Evolutionary conservation across 2,113 vertebrate species (phyloP).

Genomic region (Melanotaenia duboulayi): DNA sequence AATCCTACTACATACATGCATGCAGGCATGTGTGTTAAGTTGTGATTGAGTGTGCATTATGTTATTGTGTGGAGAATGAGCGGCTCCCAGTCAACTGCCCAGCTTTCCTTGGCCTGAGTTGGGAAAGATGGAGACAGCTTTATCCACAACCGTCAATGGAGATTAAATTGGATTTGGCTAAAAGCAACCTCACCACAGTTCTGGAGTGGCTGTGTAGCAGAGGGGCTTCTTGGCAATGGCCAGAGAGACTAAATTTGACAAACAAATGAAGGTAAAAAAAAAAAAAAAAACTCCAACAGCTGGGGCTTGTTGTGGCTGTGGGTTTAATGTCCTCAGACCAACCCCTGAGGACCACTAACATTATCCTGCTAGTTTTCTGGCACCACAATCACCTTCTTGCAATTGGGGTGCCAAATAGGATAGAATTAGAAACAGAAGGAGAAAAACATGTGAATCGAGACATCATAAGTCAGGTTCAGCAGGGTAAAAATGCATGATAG

Average conservation of each 20-base stretch:
- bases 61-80: conserved; percentile 46
- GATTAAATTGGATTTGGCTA: conserved; percentile 78
- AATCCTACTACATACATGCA: neutral
- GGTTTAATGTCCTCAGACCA: conserved; percentile 69
- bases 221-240: conserved; percentile 61
- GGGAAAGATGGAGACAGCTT: conserved; percentile 58
- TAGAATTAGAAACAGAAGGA: neutral
- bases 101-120: conserved; percentile 45
- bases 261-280: conserved; percentile 63
- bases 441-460: conserved; percentile 27
- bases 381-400: conserved; percentile 45
- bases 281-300: conserved; percentile 53
- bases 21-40: neutral
- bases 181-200: conserved; percentile 59
- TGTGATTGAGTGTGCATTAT: conserved; percentile 23
- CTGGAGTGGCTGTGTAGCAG: conserved; percentile 64
- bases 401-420: conserved; percentile 8
- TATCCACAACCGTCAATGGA: conserved; percentile 66
- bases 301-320: conserved; percentile 62
- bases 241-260: conserved; percentile 66
- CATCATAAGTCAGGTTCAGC: too few relatives aligned
- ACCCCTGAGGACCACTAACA: conserved; percentile 63
- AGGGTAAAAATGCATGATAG: too few relatives aligned
- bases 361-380: conserved; percentile 61
- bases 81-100: conserved; percentile 45